Evolutionary conservation across 1,140 invertebrate genomes (phyloP), one percentile per base, ranked within the genome.

Genomic region (Gonioctena quinquepunctata): DNA sequence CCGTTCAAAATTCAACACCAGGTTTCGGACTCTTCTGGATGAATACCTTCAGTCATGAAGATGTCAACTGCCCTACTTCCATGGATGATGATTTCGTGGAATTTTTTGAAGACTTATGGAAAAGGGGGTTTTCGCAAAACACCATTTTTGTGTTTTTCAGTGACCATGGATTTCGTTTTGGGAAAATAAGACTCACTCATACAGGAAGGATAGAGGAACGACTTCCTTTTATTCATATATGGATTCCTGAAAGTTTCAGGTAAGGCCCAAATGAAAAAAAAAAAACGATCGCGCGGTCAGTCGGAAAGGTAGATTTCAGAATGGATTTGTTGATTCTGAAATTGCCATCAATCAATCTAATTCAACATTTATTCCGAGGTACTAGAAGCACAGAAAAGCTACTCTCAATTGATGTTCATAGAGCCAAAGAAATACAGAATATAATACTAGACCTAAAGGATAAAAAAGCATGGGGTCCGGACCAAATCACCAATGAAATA

Each of bases 201-300:
- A 86, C 88, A 7, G 94, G 94, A 0, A 92, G 92, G 85, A 88
- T 94, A 52, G 94, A 96, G 79, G 93, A 95, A 96, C 79, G 93
- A 95, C 79, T 96, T 19, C 95, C 95, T 1, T 92, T 93, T 80
- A 83, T 93, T 21, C 92, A 89, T 70, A 72, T 94, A 2, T 88
- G 88, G 78, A 73, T 94, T 0, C 94, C 95, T 0, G 76, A 87
- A 42, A 88, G 86, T 83, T 93, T 93, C 74, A n/a, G n/a, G n/a
- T n/a, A n/a, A n/a, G n/a, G n/a, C n/a, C n/a, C 81, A 85, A 86
- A 66, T 69, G 84, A 19, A 60, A 87, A 21, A 89, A 88, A 79
- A 84, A 85, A 1, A 71, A 71, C 54, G 8, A 1, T 2, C 2
- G 13, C 8, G 19, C 11, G 16, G 22, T 11, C 11, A 56, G 18